Evolutionary conservation across 53 echinoderm and acorn worm species (phyloP), one percentile per base, ranked within the genome.

Genomic region (Paracentrotus lividus): DNA sequence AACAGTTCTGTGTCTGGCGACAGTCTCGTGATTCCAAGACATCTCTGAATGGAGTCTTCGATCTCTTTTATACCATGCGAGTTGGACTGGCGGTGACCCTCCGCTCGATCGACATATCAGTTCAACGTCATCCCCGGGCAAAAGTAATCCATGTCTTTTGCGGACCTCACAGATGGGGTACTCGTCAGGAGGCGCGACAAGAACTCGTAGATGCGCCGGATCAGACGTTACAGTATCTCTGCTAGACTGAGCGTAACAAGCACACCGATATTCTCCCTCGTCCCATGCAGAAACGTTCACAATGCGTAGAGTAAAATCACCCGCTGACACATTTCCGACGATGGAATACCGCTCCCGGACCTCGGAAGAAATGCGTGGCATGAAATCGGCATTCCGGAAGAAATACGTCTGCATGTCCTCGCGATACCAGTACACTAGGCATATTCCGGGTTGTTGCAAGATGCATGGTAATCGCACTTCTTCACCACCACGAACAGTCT

Each of bases 361-460:
- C 31, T 91, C 84, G 2, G 67, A 69, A 24, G 86, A 38, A 3
- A 93, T 55, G 5, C 84, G 47, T 0, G 24, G 56, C n/a, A 94
- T 40, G 78, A 94, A 93, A 1, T 40, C 89, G n/a, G 66, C 90
- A 33, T 94, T 92, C 32, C 55, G 42, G 32, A 91, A 90, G 56
- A 97, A 69, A 92, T 96, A 97, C 1, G 84, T 77, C 85, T 97
- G 97, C 59, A 90, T 51, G 47, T 97, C 94, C 20, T 84, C 55
- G 38, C 95, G 94, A 43, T 97, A 97, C 97, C 97, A 97, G 55
- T 95, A 94, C 52, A 97, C 92, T 27, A 64, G 91, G 65, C 95
- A 95, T 47, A 78, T 27, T 20, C 51, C 75, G 32, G 94, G 69
- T 33, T 88, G 67, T 38, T 81, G 60, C 15, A 96, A 78, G 59